These are phyloP conservation scores for Betta splendens DNA, from an alignment of 2,797 vertebrate genomes.

Conservation along the genomic window DNA sequence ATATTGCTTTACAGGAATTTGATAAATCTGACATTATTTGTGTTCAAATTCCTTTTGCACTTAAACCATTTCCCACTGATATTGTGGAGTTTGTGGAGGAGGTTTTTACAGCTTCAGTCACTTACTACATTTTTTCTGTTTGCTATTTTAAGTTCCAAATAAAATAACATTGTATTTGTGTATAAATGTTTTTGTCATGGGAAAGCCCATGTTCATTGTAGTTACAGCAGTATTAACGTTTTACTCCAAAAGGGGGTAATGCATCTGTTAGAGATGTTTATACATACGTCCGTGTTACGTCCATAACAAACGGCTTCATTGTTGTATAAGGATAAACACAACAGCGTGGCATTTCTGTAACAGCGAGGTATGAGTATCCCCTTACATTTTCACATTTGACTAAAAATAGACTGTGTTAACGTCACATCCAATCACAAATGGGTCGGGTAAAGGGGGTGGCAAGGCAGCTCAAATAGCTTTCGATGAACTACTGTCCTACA, in stretches of 20 bases:
- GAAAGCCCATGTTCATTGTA: background rate
- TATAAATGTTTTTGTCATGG: constrained; percentile 6
- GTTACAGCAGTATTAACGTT: background rate
- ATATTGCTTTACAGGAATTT: constrained; percentile 48
- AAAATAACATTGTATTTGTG: constrained; percentile 68
- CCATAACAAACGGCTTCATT: background rate
- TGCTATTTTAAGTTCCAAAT: constrained; percentile 64
- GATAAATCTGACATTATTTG: constrained; percentile 54
- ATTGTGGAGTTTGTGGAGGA: constrained; percentile 28
- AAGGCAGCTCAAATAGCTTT: constrained; percentile 43
- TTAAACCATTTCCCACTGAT: constrained; percentile 47
- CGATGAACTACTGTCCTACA: constrained; percentile 16
- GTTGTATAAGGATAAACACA: constrained; percentile 1
- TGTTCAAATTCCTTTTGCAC: constrained; percentile 59
- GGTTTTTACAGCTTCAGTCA: constrained; percentile 46
- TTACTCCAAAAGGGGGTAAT: background rate
- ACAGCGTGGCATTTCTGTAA: constrained; percentile 11
- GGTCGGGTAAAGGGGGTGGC: constrained; percentile 58
- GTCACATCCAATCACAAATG: constrained; percentile 80
- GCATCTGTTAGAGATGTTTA: background rate
- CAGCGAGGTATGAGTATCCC: constrained; percentile 54
- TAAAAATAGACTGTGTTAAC: constrained; percentile 82
- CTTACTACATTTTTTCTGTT: constrained; percentile 48
- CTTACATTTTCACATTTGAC: constrained; percentile 77
- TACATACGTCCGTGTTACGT: background rate